Base-by-base conservation (phyloP, 2,113 vertebrate genomes). In the Solea senegalensis region DNA sequence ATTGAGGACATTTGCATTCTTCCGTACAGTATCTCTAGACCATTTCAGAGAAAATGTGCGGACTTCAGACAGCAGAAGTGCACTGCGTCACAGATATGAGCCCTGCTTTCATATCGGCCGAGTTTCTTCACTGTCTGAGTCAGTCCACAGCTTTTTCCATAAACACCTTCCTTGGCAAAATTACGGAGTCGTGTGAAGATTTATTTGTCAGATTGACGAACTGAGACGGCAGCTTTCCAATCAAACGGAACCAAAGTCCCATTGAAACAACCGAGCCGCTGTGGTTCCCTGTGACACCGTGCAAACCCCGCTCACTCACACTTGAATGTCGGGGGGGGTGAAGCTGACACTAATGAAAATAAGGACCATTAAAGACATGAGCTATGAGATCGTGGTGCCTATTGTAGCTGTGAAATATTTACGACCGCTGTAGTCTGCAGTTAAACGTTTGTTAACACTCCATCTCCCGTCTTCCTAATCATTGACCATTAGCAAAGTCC, bases 381-480 rank as follows among this genome's bases (percentile, higher is more conserved):
- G 26, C 66, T 52, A 27, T 5, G 34, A 39, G 54, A 53, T 49
- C 60, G 66, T 62, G 69, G 66, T 43, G 78, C 71, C 61, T 51
- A 49, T 85, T 81, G 68, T 83, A 9, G 60, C 75, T 34, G 65
- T 54, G 76, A 61, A 46, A 73, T 66, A 8, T 74, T 90, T 86
- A 87, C 53, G 69, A 52, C 45, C 1, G 9, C 68, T 51, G 76
- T 59, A 50, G 49, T 87, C 61, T 75, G 72, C 56, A 80, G 72
- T 88, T 87, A 88, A 83, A 83, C 45, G 65, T 87, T 88, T 71
- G 86, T 86, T 92, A 89, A 83, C 89, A 86, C 85, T 71, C 85
- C 86, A 86, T 86, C 82, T 27, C 78, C 67, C 69, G 59, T 79
- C 82, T 88, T 68, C 73, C 72, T 83, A 72, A 68, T 85, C 72